Conservation (phyloP, 1,140 invertebrate genomes). For the silkworm (Bombyx mori) region ASM3026992v2 NC_085121.1:11672501-11673000, state of each 20-base stretch:
- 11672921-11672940: neutral
- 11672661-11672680: slow-evolving; percentile 40
- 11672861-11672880: neutral
- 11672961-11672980: too few relatives aligned
- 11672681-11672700: slow-evolving; percentile 30
- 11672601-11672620: slow-evolving; percentile 56
- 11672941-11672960: too few relatives aligned
- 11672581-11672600: slow-evolving; percentile 30
- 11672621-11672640: slow-evolving; percentile 45
- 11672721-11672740: slow-evolving; percentile 2
- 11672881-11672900: neutral
- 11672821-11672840: slow-evolving; percentile 30
- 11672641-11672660: slow-evolving; percentile 38
- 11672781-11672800: slow-evolving; percentile 26
- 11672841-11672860: slow-evolving; percentile 5
- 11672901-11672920: neutral
- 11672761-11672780: neutral
- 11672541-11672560: too few relatives aligned
- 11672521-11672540: too few relatives aligned
- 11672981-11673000: too few relatives aligned
- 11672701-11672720: slow-evolving; percentile 7
- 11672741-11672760: neutral
- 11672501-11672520: too few relatives aligned
- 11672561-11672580: slow-evolving; percentile 21
- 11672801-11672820: slow-evolving; percentile 43